phyloP scores from a whole-genome alignment of 1,140 invertebrate species.

The Brachionus rotundiformis region DNA sequence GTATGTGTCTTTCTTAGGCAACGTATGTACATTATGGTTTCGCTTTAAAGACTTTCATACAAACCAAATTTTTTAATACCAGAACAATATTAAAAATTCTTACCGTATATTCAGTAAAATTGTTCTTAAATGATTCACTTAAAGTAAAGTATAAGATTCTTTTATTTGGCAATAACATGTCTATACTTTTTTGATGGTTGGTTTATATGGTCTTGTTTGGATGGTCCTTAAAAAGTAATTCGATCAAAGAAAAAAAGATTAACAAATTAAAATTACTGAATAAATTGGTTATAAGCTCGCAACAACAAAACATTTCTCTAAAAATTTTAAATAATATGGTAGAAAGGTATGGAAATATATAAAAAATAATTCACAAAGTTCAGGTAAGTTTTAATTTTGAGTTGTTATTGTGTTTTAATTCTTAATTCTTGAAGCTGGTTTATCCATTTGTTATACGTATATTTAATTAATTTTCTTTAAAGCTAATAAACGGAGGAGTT shows the following conservation, averaged over 20 bases:
- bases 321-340: background rate
- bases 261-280: slow-evolving; percentile 19
- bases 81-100: background rate
- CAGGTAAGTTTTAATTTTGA: slow-evolving; percentile 11
- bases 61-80: background rate
- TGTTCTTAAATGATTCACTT: background rate
- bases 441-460: background rate
- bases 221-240: background rate
- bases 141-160: background rate
- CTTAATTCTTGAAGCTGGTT: background rate
- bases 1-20: background rate
- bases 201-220: background rate
- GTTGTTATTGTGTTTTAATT: background rate
- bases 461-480: background rate
- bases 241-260: background rate
- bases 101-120: background rate
- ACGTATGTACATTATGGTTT: background rate
- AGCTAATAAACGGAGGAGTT: background rate
- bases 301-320: slow-evolving; percentile 32
- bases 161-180: background rate
- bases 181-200: background rate
- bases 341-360: background rate
- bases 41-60: background rate
- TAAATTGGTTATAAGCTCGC: slow-evolving; percentile 5
- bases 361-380: slow-evolving; percentile 1